Evolutionary conservation across 2,797 vertebrate genomes (phyloP), one percentile per base, ranked within the genome.

Genomic region (Ceryle rudis): DNA sequence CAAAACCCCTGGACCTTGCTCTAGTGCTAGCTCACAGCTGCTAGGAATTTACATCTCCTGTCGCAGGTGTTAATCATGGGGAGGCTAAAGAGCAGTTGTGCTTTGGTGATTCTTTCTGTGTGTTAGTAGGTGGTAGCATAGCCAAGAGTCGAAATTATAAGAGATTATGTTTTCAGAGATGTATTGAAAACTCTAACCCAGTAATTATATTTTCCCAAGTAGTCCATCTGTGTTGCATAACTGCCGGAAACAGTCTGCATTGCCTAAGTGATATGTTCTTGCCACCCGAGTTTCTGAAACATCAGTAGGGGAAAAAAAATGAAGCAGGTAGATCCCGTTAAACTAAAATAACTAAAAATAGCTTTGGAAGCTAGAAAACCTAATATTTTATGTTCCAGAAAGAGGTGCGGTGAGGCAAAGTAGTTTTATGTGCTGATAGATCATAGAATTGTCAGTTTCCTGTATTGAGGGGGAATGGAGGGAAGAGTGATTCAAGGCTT

Each of bases 141-240:
- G 87, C 86, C 83, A 83, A 81, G 65, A 78, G 65, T 92, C 57
- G 51, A 94, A 94, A 94, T 93, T 93, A 69, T 66, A 60, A 84
- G 58, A 92, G 81, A 92, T 96, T 90, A 84, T 89, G 31, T 92
- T 90, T 96, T 93, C 67, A 94, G 82, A 80, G 41, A 71, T 51
- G 35, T 89, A 69, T 77, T 89, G 85, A 96, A 82, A 96, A 58
- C 44, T 64, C 57, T 72, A 94, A 66, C 82, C 84, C 54, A 74
- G 62, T 91, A 95, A 97, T 96, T 96, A 89, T 29, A 35, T 77
- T 95, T 96, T 86, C 89, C 58, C 67, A 33, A 90, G 87, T 35
- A 75, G 46, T 65, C 87, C 9, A 12, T 86, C 83, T 91, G 69
- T 79, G 65, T 75, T 77, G 54, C 1, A 2, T 64, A 93, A 39